phyloP scores from a whole-genome alignment of 2,113 vertebrate species.

The Xiphorhynchus elegans region DNA sequence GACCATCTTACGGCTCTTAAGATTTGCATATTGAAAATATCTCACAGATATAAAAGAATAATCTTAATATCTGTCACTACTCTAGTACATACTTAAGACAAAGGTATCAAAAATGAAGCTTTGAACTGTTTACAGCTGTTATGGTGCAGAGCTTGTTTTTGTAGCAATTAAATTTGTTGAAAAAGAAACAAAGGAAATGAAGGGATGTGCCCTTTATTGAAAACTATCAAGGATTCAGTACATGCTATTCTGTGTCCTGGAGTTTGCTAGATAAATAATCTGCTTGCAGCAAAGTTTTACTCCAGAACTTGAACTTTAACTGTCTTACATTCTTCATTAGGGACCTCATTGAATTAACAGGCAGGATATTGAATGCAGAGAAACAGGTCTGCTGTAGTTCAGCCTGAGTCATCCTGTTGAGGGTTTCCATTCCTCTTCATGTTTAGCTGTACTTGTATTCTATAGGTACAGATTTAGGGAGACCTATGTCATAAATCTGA shows the following conservation, averaged over 20 bases:
- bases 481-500: not conserved
- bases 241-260: not conserved
- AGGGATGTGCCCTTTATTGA: not conserved
- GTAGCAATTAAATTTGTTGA: not conserved
- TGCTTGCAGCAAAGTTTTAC: not conserved
- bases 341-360: not conserved
- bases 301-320: not conserved
- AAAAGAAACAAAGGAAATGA: not conserved
- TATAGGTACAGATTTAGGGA: not conserved
- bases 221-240: not conserved
- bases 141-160: not conserved
- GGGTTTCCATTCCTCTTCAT: not conserved
- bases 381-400: not conserved
- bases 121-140: not conserved
- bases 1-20: not conserved
- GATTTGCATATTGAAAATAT: not conserved
- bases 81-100: not conserved
- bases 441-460: not conserved
- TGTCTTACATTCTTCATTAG: not conserved
- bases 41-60: not conserved
- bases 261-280: not conserved
- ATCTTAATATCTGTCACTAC: not conserved
- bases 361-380: not conserved
- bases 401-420: not conserved
- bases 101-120: not conserved